Evolutionary conservation across 2,888 invertebrate species (phyloP).

Genomic region (Eupithecia insigniata): DNA sequence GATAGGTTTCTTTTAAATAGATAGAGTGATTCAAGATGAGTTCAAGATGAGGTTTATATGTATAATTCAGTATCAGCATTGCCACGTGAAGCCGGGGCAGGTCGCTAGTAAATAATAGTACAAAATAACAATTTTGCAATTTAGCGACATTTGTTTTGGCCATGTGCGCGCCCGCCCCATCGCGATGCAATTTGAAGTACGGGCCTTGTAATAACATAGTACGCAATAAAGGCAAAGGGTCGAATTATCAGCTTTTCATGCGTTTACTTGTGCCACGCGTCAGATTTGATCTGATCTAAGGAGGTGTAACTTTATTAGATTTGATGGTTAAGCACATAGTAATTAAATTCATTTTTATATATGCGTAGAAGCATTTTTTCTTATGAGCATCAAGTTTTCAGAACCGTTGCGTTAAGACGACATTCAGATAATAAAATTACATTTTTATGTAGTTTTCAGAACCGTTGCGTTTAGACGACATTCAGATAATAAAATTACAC

Average conservation of each 20-base stretch:
- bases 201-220: constrained; percentile 48
- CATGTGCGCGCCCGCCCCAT: constrained; percentile 64
- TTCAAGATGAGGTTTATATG: too few relatives aligned
- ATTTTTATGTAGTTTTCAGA: too few relatives aligned
- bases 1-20: too few relatives aligned
- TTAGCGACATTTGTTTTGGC: constrained; percentile 68
- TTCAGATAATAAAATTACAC: constrained; percentile 20
- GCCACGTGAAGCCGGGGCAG: too few relatives aligned
- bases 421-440: constrained; percentile 20
- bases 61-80: too few relatives aligned
- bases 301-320: constrained; percentile 9
- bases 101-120: background rate
- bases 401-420: background rate
- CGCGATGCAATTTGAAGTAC: constrained; percentile 44
- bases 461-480: background rate
- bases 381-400: background rate
- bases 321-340: too few relatives aligned
- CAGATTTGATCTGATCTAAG: constrained; percentile 23
- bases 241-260: constrained; percentile 42
- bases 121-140: constrained; percentile 27
- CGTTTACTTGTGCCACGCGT: constrained; percentile 50
- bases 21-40: too few relatives aligned
- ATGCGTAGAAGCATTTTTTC: too few relatives aligned
- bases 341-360: too few relatives aligned
- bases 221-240: constrained; percentile 32